phyloP scores from a whole-genome alignment of 2,797 vertebrate genomes.

The Hapalemur alaotrensis region DNA sequence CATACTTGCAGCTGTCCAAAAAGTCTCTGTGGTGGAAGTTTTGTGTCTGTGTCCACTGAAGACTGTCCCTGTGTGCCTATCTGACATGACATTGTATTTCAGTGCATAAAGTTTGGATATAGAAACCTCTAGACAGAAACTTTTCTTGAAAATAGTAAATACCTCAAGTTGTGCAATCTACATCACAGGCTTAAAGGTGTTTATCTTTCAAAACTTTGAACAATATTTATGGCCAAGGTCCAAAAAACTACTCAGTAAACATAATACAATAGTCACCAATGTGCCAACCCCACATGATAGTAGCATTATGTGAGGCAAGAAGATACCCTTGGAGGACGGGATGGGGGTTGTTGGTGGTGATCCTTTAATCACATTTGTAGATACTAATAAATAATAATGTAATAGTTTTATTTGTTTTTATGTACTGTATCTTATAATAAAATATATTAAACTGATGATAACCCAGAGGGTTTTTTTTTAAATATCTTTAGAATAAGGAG shows the following conservation, averaged over 20 bases:
- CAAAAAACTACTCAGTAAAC: neutral
- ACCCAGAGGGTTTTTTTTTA: neutral
- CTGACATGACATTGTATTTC: conserved; percentile 46
- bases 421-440: neutral
- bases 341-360: neutral
- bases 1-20: neutral
- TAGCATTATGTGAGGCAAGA: neutral
- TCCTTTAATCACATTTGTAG: conserved; percentile 4
- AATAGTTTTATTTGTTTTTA: neutral
- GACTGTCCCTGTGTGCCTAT: conserved; percentile 59
- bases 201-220: conserved; percentile 19
- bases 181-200: neutral
- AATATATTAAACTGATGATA: conserved; percentile 30
- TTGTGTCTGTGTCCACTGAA: neutral
- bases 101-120: conserved; percentile 50
- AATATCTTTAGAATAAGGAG: conserved; percentile 4
- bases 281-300: neutral
- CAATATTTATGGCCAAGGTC: neutral
- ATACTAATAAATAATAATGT: neutral
- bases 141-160: conserved; percentile 28
- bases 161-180: neutral
- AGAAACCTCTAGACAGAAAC: conserved; percentile 50
- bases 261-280: neutral
- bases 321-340: neutral
- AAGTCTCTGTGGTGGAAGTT: conserved; percentile 43